These are phyloP conservation scores for Oryzias woworae DNA, from an alignment of 2,113 vertebrate genomes.

Conservation along the genomic window DNA sequence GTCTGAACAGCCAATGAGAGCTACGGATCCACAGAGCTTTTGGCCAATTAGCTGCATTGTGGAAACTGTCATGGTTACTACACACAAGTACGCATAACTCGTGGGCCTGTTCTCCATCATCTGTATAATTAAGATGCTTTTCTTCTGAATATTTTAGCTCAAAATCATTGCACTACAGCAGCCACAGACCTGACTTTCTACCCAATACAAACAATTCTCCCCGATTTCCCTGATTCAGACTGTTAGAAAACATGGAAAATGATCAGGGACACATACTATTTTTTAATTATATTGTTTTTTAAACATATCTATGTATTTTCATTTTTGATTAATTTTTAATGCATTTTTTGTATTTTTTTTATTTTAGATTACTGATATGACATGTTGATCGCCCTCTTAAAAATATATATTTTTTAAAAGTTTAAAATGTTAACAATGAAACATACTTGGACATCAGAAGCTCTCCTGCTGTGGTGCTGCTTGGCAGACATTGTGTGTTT, in stretches of 20 bases:
- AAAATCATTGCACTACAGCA: slow-evolving; percentile 44
- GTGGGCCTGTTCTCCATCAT: slow-evolving; percentile 56
- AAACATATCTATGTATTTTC: too few relatives aligned
- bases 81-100: slow-evolving; percentile 37
- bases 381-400: too few relatives aligned
- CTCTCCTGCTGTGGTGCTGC: slow-evolving; percentile 7
- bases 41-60: slow-evolving; percentile 57
- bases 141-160: slow-evolving; percentile 68
- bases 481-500: slow-evolving; percentile 23
- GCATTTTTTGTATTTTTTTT: too few relatives aligned
- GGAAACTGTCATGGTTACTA: slow-evolving; percentile 34
- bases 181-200: slow-evolving; percentile 45
- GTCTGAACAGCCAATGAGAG: slow-evolving; percentile 50
- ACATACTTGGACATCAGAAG: neutral
- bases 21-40: slow-evolving; percentile 24
- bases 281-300: too few relatives aligned
- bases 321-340: too few relatives aligned
- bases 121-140: slow-evolving; percentile 71
- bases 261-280: too few relatives aligned
- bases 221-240: too few relatives aligned
- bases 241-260: too few relatives aligned
- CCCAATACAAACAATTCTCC: neutral
- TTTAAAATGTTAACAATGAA: neutral
- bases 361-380: too few relatives aligned
- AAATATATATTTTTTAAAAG: neutral